Conservation (phyloP, 2,888 invertebrate genomes). For the Phalera bucephala region DNA sequence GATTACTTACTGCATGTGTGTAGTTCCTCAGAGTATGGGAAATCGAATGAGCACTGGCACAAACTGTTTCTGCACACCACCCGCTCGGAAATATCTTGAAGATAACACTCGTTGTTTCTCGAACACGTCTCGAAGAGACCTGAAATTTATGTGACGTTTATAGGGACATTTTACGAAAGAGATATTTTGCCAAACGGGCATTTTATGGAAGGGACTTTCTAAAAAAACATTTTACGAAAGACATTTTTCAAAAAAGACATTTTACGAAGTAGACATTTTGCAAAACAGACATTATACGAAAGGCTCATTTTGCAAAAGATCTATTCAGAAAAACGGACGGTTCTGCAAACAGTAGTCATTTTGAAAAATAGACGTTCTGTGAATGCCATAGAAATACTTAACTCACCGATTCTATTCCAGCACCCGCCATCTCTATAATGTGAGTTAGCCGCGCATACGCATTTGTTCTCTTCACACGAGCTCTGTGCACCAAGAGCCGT, state of each 20-base stretch:
- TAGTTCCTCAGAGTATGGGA: conserved; percentile 51
- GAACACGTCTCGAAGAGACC: conserved; percentile 55
- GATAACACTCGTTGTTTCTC: conserved; percentile 56
- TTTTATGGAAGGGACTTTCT: too few species aligned
- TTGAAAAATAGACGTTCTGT: too few species aligned
- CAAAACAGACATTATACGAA: too few species aligned
- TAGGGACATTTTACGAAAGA: too few species aligned
- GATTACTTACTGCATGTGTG: conserved; percentile 66
- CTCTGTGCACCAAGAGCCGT: conserved; percentile 37
- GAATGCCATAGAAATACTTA: too few species aligned
- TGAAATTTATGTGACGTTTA: conserved; percentile 26
- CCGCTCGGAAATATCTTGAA: conserved; percentile 36
- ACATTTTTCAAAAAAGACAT: too few species aligned
- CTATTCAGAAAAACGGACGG: too few species aligned
- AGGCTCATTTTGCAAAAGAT: too few species aligned
- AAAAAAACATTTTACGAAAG: too few species aligned
- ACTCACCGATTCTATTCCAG: conserved; percentile 57
- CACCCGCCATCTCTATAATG: conserved; percentile 58
- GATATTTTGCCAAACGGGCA: too few species aligned
- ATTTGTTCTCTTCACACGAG: conserved; percentile 38
- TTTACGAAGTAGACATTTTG: too few species aligned
- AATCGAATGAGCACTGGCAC: conserved; percentile 65
- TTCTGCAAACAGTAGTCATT: too few species aligned
- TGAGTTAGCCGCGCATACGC: conserved; percentile 36
- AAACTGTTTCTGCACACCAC: conserved; percentile 65